Evolutionary conservation across 2,888 invertebrate genomes (phyloP).

Genomic region (Diachrysia chrysitis): DNA sequence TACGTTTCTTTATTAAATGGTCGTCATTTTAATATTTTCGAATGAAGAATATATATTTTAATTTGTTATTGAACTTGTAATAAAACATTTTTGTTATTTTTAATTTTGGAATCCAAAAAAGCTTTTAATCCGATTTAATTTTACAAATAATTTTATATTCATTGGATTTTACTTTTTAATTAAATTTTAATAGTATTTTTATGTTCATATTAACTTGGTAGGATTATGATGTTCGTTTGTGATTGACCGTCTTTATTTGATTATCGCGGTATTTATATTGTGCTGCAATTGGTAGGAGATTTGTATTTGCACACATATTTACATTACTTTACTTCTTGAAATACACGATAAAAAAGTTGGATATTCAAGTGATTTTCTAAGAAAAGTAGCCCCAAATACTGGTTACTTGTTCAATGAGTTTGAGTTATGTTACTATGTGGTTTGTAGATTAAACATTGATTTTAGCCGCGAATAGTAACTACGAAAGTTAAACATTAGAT

Average conservation of each 20-base stretch:
- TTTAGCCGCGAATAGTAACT: neutral
- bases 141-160: neutral
- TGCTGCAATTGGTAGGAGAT: neutral
- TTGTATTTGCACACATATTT: neutral
- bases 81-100: neutral
- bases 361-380: neutral
- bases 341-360: neutral
- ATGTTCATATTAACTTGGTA: neutral
- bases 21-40: too few species aligned
- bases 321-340: neutral
- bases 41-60: too few species aligned
- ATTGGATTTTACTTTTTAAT: neutral
- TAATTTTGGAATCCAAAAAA: neutral
- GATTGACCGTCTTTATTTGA: neutral
- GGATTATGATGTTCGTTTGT: neutral
- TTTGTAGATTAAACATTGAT: constrained; percentile 1
- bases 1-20: too few species aligned
- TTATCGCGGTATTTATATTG: neutral
- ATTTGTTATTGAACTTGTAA: too few species aligned
- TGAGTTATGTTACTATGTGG: neutral
- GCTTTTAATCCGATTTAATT: neutral
- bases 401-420: neutral
- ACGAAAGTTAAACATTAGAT: neutral
- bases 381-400: neutral
- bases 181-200: neutral